Conservation (phyloP, 1,140 invertebrate genomes). For the Apocrypta bakeri region DNA sequence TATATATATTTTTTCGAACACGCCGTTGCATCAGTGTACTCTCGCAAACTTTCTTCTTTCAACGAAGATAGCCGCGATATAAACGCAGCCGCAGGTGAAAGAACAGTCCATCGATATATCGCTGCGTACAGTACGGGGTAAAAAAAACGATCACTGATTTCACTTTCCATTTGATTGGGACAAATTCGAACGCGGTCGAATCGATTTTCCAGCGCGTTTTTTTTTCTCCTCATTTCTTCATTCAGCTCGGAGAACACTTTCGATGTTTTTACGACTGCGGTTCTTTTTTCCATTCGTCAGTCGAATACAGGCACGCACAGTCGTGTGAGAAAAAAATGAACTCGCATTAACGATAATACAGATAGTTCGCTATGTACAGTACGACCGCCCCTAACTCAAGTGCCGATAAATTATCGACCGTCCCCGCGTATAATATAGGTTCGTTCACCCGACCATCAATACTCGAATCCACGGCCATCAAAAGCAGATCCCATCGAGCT, state of each 20-base stretch:
- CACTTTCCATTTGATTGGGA: slow-evolving; percentile 34
- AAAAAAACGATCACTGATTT: slow-evolving; percentile 7
- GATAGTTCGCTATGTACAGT: no score
- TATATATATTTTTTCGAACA: not conserved
- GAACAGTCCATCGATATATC: not conserved
- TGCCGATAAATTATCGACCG: no score
- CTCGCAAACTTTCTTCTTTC: slow-evolving; percentile 12
- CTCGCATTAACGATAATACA: no score
- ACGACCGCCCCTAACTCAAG: no score
- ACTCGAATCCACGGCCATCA: not conserved
- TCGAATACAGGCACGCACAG: no score
- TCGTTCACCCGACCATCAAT: not conserved
- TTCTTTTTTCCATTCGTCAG: no score
- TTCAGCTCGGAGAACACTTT: no score
- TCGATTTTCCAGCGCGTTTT: not conserved
- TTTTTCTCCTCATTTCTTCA: no score
- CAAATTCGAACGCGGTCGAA: slow-evolving; percentile 4
- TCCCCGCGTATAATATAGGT: not conserved
- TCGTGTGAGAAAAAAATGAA: no score
- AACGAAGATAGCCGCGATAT: not conserved
- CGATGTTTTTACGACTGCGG: no score
- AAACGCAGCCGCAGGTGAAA: slow-evolving; percentile 29
- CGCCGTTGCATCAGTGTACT: not conserved
- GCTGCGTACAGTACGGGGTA: not conserved
- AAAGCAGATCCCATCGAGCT: not conserved